Base-by-base conservation (phyloP, 2,113 vertebrate species). In the Poeciliopsis retropinna region DNA sequence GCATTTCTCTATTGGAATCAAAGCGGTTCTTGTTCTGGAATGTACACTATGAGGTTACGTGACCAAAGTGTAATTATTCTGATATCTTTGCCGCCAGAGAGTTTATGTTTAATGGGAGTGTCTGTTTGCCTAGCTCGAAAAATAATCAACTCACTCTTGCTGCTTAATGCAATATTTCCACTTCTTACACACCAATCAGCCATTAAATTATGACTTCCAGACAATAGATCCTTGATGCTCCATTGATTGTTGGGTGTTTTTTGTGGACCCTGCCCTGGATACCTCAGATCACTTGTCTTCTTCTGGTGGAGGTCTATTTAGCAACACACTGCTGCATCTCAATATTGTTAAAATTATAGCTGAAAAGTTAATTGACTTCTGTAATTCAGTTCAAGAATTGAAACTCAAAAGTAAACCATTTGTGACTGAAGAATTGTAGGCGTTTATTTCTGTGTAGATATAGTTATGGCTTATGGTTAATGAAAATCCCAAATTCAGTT, bases 41-140 rank as follows among this genome's bases (percentile, higher is more conserved):
- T 88, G 79, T 89, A 81, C 29, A 70, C 83, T 62, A 57, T 82
- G 72, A 83, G 73, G 89, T 81, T 74, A 78, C 70, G 78, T 17
- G 77, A 90, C 89, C 85, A 91, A 91, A 92, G 82, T 74, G 5
- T 81, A 87, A 85, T 62, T 76, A 60, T 74, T 72, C 27, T 86
- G 71, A 60, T 67, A 70, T 37, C 44, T 69, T 77, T 72, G 76
- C 75, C 67, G 51, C 72, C 62, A 76, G 64, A 44, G 34, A 76
- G 68, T 81, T 85, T 80, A 79, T 81, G 76, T 85, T 75, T 54
- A 22, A 73, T 72, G 41, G 73, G 73, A 30, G 77, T 76, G 61
- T 88, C 69, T 68, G 68, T 87, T 83, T 81, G 76, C 76, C 74
- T 85, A 86, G 80, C 79, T 75, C 57, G 77, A 67, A 79, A 70